A percentile compares a stretch with the other conserved stretches of the same genome.
phyloP scores from a whole-genome alignment of 2,888 invertebrate species.

The Drosophila niveifrons region DNA sequence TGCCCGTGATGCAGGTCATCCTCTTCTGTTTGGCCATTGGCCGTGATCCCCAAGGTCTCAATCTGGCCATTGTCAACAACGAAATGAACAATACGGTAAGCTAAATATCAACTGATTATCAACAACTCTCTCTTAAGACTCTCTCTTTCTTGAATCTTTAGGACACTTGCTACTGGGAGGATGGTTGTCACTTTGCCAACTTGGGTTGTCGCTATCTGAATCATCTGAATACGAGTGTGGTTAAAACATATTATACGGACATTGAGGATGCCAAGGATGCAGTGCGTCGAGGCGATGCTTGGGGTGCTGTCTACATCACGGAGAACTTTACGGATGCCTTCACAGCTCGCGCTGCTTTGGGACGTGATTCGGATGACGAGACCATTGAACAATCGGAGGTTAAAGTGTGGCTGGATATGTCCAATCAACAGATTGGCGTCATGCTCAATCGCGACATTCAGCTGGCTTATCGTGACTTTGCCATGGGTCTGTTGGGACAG shows the following conservation, averaged over 20 bases:
- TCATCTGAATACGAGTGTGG: conserved; percentile 90
- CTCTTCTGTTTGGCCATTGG: conserved; percentile 97
- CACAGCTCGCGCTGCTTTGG: conserved; percentile 92
- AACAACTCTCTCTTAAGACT: neutral
- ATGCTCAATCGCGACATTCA: conserved; percentile 95
- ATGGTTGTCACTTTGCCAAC: conserved; percentile 90
- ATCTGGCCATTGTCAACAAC: conserved; percentile 91
- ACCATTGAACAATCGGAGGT: conserved; percentile 95
- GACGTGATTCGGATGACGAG: conserved; percentile 93
- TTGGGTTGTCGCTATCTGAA: conserved; percentile 93
- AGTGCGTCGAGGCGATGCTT: conserved; percentile 91
- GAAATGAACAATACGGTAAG: conserved; percentile 87
- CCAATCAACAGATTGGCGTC: conserved; percentile 97
- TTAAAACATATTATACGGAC: conserved; percentile 89
- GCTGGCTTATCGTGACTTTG: conserved; percentile 94
- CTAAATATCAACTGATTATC: neutral
- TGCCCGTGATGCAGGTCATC: conserved; percentile 97
- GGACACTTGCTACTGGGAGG: conserved; percentile 83
- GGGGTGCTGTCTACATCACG: conserved; percentile 95
- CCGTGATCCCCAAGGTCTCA: conserved; percentile 93
- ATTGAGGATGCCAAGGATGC: conserved; percentile 89
- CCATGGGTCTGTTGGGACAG: conserved; percentile 89
- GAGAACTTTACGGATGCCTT: conserved; percentile 95
- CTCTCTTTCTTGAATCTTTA: conserved; percentile 33
- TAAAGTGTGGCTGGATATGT: conserved; percentile 96